A percentile compares a stretch with the other conserved stretches of the same genome.
phyloP scores from a whole-genome alignment of 2,888 invertebrate species.

The Pimpla rufipes region DNA sequence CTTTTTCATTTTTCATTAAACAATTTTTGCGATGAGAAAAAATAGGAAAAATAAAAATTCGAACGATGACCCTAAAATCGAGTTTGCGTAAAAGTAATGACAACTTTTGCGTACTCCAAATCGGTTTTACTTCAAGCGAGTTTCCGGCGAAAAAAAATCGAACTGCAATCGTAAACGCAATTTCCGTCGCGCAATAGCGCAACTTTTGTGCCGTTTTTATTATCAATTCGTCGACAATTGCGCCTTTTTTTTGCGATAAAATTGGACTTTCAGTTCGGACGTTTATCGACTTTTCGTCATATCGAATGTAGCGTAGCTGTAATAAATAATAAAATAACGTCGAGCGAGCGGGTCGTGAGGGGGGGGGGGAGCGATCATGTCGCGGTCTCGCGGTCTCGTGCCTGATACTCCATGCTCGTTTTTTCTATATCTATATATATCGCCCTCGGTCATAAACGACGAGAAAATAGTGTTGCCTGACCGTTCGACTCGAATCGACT shows the following conservation, averaged over 20 bases:
- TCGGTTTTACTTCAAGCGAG: no score
- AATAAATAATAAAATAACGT: conserved; percentile 48
- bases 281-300: conserved; percentile 22
- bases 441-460: conserved; percentile 40
- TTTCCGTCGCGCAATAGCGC: no score
- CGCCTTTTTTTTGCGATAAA: background rate
- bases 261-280: conserved; percentile 29
- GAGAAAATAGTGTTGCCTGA: conserved; percentile 43
- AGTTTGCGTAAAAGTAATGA: no score
- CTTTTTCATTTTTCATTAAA: background rate
- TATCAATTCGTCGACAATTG: background rate
- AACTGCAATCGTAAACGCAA: no score
- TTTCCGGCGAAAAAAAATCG: no score
- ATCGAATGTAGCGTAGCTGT: conserved; percentile 27
- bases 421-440: conserved; percentile 13
- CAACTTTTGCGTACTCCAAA: no score
- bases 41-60: no score
- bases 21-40: background rate
- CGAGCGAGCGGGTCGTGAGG: conserved; percentile 13
- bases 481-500: conserved; percentile 50
- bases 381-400: conserved; percentile 47
- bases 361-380: conserved; percentile 10
- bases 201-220: background rate
- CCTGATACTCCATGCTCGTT: conserved; percentile 44
- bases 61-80: no score